Conservation (phyloP, 2,113 vertebrate species). For the Onychorhynchus coronatus region DNA sequence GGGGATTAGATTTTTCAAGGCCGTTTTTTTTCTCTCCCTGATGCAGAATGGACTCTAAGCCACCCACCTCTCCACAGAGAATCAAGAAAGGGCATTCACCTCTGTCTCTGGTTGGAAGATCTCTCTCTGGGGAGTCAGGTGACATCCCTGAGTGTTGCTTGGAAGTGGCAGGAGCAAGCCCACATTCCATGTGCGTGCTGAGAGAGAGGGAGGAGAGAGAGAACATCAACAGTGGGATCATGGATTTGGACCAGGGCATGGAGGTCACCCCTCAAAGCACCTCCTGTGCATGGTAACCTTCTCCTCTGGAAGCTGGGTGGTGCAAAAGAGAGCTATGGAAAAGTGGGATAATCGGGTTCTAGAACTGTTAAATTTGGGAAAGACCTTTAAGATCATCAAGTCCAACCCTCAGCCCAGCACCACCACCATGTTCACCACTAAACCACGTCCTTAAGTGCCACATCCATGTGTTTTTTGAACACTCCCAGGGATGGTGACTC, state of each 20-base stretch:
- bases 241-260: too few species aligned
- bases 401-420: not conserved
- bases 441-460: not conserved
- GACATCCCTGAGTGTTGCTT: too few species aligned
- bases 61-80: not conserved
- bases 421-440: not conserved
- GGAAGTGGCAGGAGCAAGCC: too few species aligned
- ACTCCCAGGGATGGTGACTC: not conserved
- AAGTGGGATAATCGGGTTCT: too few species aligned
- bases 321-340: too few species aligned
- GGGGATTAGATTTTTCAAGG: not conserved
- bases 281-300: too few species aligned
- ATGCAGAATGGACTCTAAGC: not conserved
- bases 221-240: too few species aligned
- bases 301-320: too few species aligned
- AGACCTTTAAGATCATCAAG: not conserved
- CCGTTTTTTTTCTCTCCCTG: not conserved
- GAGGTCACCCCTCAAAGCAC: too few species aligned
- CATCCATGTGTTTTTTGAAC: not conserved
- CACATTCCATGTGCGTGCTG: too few species aligned
- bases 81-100: not conserved
- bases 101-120: not conserved
- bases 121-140: too few species aligned
- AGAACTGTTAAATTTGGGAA: not conserved
- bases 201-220: too few species aligned